Evolutionary conservation across 1,140 invertebrate species (phyloP), one percentile per base, ranked within the genome.

Genomic region (Protaetia brevitarsis): DNA sequence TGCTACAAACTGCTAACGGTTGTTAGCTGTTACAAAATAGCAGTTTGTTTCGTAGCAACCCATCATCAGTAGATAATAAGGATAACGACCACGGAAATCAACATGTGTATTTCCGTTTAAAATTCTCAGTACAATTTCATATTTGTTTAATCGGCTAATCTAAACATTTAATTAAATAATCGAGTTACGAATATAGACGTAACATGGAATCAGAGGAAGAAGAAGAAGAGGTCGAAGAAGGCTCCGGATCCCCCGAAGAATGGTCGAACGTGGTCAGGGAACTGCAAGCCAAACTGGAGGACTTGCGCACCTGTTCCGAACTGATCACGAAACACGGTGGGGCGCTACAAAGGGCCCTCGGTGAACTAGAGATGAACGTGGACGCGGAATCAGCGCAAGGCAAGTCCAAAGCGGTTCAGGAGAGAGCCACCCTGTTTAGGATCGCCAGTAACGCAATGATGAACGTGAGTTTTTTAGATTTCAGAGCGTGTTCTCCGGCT

Each of bases 401-500:
- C 56, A 81, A 85, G 79, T 83, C 89, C 4, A 93, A 93, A 79
- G 86, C 90, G 67, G 88, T 96, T 37, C 92, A 89, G 69, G 96
- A 98, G 78, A 83, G 94, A 70, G 93, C 95, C 1, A 96, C 94
- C 2, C 83, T 96, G 3, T 97, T 97, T 79, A 85, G 95, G 63
- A 96, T 98, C 75, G 94, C 96, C 11, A 93, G 94, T 29, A 95
- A 90, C 82, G 92, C 93, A 16, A 97, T 98, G 94, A 93, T 98
- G 65, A 97, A 94, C 82, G 95, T 96, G 82, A 88, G 90, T 86
- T 11, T 62, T 36, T 5, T 10, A 31, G 0, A 2, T 5, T 28
- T 63, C 6, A n/a, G n/a, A 16, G 6, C 23, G 29, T 41, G 27
- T 56, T 64, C 16, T 6, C 8, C 7, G 3, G 13, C 19, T 31